Evolutionary conservation across 2,113 vertebrate genomes (phyloP), one percentile per base, ranked within the genome.

Genomic region (Seriola aureovittata): DNA sequence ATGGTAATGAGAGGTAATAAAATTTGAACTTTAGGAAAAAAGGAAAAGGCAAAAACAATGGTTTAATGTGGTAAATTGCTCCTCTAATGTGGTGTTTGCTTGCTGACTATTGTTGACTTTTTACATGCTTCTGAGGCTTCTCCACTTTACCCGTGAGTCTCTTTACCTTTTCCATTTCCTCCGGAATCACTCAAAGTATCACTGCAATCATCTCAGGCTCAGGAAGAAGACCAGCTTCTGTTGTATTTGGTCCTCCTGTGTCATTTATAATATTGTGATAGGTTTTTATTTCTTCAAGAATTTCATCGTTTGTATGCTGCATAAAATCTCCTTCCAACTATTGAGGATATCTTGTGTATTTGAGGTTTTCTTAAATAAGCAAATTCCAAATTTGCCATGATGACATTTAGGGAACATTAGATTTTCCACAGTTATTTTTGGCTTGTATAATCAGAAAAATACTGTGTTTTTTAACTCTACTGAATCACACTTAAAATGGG

Each of bases 291-390:
- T 75, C 29, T 29, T 50, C 5, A 29, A 38, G 59, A 64, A 52
- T 76, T 58, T 50, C 34, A 63, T 46, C 44, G 14, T 66, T 32
- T 44, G 19, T 52, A 10, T 54, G 23, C 14, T 76, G 48, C 3
- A 40, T 74, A 17, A 63, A 44, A 64, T 23, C 34, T 74, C 9
- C 34, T 36, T 74, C 42, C 23, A 67, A 7, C 29, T 16, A 60
- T 7, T 65, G 34, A 40, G 9, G 29, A 32, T 74, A 71, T 85
- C 55, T 81, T 44, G 9, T 48, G 54, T 76, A 21, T 32, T 78
- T 23, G 58, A 81, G 52, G 38, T 72, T 77, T 63, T 59, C 50
- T 72, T 78, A 23, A 71, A 70, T 29, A 71, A 67, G 46, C 80
- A 59, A 64, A 7, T 13, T 59, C 50, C 16, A 32, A 76, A 67